Conservation (phyloP, 2,113 vertebrate species). For the Carassius auratus region DNA sequence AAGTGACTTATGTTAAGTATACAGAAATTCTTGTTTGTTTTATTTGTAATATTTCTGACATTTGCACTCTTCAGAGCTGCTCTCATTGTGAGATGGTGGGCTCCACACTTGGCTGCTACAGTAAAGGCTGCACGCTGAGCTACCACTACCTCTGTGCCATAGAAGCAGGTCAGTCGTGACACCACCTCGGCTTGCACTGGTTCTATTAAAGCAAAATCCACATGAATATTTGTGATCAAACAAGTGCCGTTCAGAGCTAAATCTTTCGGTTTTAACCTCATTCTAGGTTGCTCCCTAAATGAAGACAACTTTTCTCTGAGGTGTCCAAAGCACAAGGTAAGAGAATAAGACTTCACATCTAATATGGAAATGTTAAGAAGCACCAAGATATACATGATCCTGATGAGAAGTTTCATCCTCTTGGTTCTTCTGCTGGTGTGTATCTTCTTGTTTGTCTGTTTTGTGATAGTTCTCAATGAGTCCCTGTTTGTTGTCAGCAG, state of each 20-base stretch:
- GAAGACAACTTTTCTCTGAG: slow-evolving; percentile 98
- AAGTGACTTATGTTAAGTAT: background rate
- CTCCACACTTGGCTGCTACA: slow-evolving; percentile 98
- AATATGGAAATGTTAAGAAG: background rate
- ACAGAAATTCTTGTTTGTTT: background rate
- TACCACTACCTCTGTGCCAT: slow-evolving; percentile 97
- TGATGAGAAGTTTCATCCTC: too few species aligned
- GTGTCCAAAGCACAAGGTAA: slow-evolving; percentile 99
- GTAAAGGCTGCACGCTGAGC: slow-evolving; percentile 96
- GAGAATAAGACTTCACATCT: slow-evolving; percentile 50
- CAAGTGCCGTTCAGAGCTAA: background rate
- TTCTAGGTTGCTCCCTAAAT: slow-evolving; percentile 89
- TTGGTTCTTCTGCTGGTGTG: too few species aligned
- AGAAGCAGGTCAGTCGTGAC: slow-evolving; percentile 89
- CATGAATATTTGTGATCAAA: background rate
- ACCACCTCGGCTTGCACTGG: background rate
- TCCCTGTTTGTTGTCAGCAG: too few species aligned
- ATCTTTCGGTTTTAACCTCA: slow-evolving; percentile 54
- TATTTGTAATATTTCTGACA: background rate
- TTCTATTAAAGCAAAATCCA: background rate
- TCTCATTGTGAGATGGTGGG: slow-evolving; percentile 95
- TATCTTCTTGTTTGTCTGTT: too few species aligned
- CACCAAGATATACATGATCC: too few species aligned
- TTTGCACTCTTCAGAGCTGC: slow-evolving; percentile 83
- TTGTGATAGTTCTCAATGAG: too few species aligned